Conservation (phyloP, 2,797 vertebrate species). For the Presbytis comata region DNA sequence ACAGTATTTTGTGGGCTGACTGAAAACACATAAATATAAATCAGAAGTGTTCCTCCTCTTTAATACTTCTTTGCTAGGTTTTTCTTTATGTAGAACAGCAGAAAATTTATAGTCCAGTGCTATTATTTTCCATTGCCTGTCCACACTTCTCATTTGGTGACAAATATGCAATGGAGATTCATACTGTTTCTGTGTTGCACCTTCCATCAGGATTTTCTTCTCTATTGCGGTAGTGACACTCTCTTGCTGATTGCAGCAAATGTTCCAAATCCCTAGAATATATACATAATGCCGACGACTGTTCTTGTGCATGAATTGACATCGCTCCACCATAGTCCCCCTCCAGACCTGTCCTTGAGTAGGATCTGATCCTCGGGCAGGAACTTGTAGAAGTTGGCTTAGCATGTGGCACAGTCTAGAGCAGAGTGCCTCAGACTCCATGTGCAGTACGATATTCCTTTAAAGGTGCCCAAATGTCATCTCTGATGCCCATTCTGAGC, state of each 20-base stretch:
- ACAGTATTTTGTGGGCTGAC: background rate
- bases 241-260: rapidly evolving
- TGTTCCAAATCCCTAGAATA: background rate
- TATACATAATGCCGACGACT: background rate
- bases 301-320: background rate
- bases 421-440: background rate
- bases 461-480: rapidly evolving
- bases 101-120: background rate
- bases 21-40: background rate
- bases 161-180: background rate
- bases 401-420: background rate
- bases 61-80: background rate
- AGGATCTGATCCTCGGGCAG: background rate
- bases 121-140: background rate
- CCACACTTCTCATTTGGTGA: background rate
- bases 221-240: background rate
- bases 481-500: background rate
- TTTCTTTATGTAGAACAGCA: background rate
- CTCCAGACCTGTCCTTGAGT: background rate
- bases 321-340: background rate
- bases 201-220: background rate
- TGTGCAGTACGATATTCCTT: rapidly evolving
- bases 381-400: background rate
- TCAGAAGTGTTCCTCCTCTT: background rate
- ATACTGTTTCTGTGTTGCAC: background rate